Percentiles rank a stretch among this genome's conserved stretches.
phyloP scores from a whole-genome alignment of 1,140 invertebrate genomes.

The Magallana gigas region DNA sequence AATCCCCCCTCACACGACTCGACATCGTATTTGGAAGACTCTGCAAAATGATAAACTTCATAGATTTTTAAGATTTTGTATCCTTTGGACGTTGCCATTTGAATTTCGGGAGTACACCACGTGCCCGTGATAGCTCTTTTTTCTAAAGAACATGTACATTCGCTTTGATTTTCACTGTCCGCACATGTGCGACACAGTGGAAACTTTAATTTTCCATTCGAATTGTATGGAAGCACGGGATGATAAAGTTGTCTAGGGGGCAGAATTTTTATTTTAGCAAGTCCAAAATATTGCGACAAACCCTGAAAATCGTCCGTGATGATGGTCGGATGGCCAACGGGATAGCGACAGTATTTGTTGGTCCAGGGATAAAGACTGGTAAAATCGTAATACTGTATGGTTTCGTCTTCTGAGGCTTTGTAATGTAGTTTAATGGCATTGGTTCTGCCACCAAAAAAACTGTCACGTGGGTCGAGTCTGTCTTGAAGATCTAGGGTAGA shows the following conservation, averaged over 20 bases:
- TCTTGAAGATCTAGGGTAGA: conserved; percentile 25
- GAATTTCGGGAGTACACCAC: conserved; percentile 53
- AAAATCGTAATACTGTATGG: conserved; percentile 48
- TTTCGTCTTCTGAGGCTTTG: conserved; percentile 25
- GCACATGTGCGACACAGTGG: conserved; percentile 46
- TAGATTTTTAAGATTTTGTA: conserved; percentile 75
- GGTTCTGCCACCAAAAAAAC: conserved; percentile 52
- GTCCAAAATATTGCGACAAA: conserved; percentile 37
- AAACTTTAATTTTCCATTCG: conserved; percentile 54
- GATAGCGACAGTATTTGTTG: conserved; percentile 49
- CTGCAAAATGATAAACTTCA: conserved; percentile 75
- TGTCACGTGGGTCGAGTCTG: conserved; percentile 45
- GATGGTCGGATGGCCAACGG: conserved; percentile 45
- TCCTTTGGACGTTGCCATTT: conserved; percentile 72
- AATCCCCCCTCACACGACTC: conserved; percentile 40
- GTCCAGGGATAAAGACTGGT: conserved; percentile 48
- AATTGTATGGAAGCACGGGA: conserved; percentile 49
- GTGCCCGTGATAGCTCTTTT: conserved; percentile 43
- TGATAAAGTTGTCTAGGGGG: conserved; percentile 36
- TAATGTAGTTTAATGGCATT: conserved; percentile 44
- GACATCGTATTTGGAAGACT: conserved; percentile 66
- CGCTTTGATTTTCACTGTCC: conserved; percentile 22
- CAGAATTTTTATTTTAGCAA: conserved; percentile 43
- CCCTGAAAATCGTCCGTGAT: conserved; percentile 42
- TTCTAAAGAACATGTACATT: neutral